A percentile compares a stretch with the other conserved stretches of the same genome.
phyloP scores from a whole-genome alignment of 2,888 invertebrate genomes.

The Ochropleura plecta region DNA sequence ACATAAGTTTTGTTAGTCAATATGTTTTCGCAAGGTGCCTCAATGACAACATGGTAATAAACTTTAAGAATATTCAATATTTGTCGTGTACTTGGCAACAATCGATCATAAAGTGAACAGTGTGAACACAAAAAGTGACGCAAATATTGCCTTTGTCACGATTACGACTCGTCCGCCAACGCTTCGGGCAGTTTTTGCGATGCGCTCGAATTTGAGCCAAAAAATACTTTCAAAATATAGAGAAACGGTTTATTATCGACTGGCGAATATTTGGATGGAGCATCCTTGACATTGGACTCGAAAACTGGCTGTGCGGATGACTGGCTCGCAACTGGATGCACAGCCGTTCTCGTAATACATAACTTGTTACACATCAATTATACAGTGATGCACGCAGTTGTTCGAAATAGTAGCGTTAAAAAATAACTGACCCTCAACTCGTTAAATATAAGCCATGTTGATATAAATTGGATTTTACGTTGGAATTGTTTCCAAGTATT shows the following conservation, averaged over 20 bases:
- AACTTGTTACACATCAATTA: conserved; percentile 39
- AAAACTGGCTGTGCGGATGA: conserved; percentile 62
- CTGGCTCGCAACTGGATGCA: conserved; percentile 52
- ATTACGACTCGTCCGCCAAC: conserved; percentile 73
- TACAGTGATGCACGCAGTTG: conserved; percentile 54
- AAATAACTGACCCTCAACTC: conserved; percentile 41
- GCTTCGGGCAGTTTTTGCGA: conserved; percentile 56
- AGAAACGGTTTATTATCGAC: conserved; percentile 57
- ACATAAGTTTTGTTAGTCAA: conserved; percentile 15
- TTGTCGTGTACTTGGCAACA: conserved; percentile 54
- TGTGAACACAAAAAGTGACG: conserved; percentile 61
- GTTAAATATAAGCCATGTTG: conserved; percentile 10
- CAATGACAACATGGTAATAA: conserved; percentile 41
- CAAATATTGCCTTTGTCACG: conserved; percentile 68
- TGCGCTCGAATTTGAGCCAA: conserved; percentile 46
- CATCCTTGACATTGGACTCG: conserved; percentile 74
- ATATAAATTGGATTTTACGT: conserved; percentile 34
- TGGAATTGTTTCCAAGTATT: conserved; percentile 17
- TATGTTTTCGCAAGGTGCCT: conserved; percentile 33
- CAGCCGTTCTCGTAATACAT: conserved; percentile 41
- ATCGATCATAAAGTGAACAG: conserved; percentile 53
- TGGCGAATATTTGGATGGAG: conserved; percentile 41
- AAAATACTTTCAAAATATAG: conserved; percentile 48
- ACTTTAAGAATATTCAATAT: conserved; percentile 53
- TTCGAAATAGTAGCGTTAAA: conserved; percentile 48